Conservation (phyloP, 2,888 invertebrate genomes). For the Tachina grossa region DNA sequence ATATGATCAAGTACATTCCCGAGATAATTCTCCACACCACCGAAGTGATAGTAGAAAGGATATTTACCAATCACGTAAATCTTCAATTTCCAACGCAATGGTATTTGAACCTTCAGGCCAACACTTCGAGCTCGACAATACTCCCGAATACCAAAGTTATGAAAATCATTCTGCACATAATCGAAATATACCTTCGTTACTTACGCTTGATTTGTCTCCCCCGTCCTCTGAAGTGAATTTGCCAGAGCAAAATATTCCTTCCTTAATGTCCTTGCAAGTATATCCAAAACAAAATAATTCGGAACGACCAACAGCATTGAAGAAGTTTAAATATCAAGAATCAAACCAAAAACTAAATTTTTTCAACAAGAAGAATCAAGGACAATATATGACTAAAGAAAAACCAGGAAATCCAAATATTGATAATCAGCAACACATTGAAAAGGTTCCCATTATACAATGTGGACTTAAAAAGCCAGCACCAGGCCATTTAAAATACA, state of each 20-base stretch:
- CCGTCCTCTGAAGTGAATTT: neutral
- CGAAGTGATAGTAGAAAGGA: neutral
- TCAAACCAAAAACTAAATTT: neutral
- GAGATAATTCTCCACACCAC: constrained; percentile 3
- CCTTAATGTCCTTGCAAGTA: constrained; percentile 5
- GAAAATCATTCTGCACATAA: neutral
- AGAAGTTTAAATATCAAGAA: neutral
- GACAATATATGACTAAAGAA: neutral
- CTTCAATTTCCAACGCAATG: too few species aligned
- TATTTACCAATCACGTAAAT: too few species aligned
- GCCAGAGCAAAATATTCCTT: constrained; percentile 8
- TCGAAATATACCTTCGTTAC: constrained; percentile 1
- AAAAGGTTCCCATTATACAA: constrained; percentile 15
- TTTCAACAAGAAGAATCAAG: neutral
- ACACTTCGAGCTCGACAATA: too few species aligned
- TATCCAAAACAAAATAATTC: neutral
- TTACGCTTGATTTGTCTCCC: neutral
- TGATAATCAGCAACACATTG: neutral
- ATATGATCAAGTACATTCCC: neutral
- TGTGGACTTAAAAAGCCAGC: constrained; percentile 18
- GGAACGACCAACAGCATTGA: neutral
- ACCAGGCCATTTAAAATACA: constrained; percentile 22
- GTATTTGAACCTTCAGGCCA: neutral
- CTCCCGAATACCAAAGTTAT: neutral
- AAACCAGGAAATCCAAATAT: neutral